Conservation (phyloP, 2,888 invertebrate genomes). For the Zootermopsis nevadensis region DNA sequence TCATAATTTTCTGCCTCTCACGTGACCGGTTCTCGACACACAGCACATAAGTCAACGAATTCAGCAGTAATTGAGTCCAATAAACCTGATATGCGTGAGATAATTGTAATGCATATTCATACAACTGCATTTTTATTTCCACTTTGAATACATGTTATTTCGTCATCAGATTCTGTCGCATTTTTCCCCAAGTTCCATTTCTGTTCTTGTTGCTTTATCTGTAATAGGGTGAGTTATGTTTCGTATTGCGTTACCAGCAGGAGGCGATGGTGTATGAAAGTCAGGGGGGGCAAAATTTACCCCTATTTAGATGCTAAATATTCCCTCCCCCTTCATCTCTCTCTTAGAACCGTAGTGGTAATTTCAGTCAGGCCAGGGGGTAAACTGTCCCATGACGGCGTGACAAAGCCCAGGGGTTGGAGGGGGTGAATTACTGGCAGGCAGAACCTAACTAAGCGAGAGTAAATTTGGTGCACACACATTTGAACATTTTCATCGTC, state of each 20-base stretch:
- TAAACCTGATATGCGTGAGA: not conserved
- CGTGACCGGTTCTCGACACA: too few species aligned
- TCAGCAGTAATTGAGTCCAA: not conserved
- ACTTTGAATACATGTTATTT: not conserved
- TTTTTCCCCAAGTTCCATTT: not conserved
- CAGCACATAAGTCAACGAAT: too few species aligned
- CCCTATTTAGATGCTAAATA: conserved; percentile 42
- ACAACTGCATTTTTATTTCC: not conserved
- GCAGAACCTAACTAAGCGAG: conserved; percentile 25
- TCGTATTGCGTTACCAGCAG: conserved; percentile 26
- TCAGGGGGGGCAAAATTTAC: conserved; percentile 35
- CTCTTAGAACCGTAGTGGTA: conserved; percentile 31
- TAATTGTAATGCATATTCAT: not conserved
- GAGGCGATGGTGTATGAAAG: conserved; percentile 21
- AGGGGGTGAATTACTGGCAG: conserved; percentile 36
- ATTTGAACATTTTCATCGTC: conserved; percentile 19
- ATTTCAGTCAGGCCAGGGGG: conserved; percentile 43
- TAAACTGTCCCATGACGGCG: conserved; percentile 40
- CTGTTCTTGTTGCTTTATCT: conserved; percentile 7
- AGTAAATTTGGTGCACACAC: conserved; percentile 26
- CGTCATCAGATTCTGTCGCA: not conserved
- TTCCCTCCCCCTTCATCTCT: conserved; percentile 34
- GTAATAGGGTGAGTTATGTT: conserved; percentile 1
- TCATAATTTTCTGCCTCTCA: too few species aligned
- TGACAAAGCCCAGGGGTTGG: conserved; percentile 30